Evolutionary conservation across 2,888 invertebrate species (phyloP).

Genomic region (Allygus modestus): DNA sequence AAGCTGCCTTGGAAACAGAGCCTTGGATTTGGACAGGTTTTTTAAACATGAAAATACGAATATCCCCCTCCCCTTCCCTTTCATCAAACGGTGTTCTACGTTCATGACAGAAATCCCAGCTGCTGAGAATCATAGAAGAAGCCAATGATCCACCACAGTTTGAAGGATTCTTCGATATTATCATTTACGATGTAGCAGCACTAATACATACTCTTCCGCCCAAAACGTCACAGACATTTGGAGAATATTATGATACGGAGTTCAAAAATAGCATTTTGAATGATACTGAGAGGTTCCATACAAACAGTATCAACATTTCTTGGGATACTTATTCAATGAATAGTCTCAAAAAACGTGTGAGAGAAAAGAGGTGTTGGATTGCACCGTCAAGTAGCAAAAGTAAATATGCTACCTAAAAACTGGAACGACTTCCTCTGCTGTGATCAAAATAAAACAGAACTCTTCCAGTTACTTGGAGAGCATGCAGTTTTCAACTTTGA

Average conservation of each 20-base stretch:
- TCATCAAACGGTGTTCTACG: neutral
- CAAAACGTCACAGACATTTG: neutral
- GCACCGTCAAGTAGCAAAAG: neutral
- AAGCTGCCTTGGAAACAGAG: too few species aligned
- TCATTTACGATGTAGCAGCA: neutral
- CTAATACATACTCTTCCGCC: neutral
- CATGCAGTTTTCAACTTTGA: slow-evolving; percentile 15
- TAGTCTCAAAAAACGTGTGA: neutral
- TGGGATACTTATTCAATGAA: neutral
- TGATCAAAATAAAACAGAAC: slow-evolving; percentile 24
- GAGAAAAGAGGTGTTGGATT: neutral
- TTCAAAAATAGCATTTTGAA: neutral
- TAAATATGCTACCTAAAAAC: neutral
- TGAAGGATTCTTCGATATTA: neutral
- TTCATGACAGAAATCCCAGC: slow-evolving; percentile 5
- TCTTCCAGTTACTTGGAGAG: slow-evolving; percentile 26
- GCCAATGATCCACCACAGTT: neutral
- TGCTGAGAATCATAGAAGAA: slow-evolving; percentile 1
- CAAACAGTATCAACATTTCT: neutral
- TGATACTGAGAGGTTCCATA: slow-evolving; percentile 8
- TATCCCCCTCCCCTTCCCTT: neutral
- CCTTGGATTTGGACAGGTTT: too few species aligned
- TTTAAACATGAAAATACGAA: slow-evolving; percentile 2
- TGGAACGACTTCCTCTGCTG: slow-evolving; percentile 29
- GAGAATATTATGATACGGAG: neutral